Conservation (phyloP, 2,888 invertebrate species). For the Lepidochitona cinerea region DNA sequence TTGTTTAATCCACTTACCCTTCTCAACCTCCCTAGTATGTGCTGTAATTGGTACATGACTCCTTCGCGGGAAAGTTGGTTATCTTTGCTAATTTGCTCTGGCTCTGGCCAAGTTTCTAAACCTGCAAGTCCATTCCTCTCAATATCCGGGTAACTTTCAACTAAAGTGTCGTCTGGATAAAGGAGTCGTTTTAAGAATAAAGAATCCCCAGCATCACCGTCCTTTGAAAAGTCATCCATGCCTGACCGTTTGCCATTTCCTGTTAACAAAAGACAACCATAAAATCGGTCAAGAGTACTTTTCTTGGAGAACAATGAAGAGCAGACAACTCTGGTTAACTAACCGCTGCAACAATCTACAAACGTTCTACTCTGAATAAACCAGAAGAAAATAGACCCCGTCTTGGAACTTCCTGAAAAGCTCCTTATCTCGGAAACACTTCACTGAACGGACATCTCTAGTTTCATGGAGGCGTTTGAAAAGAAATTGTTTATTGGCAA, state of each 20-base stretch:
- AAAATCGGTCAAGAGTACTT: background rate
- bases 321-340: too few species aligned
- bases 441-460: too few species aligned
- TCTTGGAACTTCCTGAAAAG: background rate
- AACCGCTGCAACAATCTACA: too few species aligned
- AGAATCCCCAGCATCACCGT: background rate
- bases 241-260: background rate
- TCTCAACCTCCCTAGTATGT: background rate
- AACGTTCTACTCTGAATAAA: too few species aligned
- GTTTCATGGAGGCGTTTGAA: too few species aligned
- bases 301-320: background rate
- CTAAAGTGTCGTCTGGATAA: background rate
- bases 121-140: too few species aligned
- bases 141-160: background rate
- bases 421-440: background rate
- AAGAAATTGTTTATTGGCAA: too few species aligned
- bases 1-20: too few species aligned
- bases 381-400: too few species aligned
- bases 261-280: background rate
- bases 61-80: background rate
- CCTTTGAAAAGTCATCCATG: background rate
- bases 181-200: background rate
- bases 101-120: too few species aligned
- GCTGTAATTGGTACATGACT: background rate
- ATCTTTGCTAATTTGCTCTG: too few species aligned